Percentiles rank a stretch among this genome's conserved stretches.
phyloP scores from a whole-genome alignment of 2,113 vertebrate genomes.

The Dipodomys merriami region DNA sequence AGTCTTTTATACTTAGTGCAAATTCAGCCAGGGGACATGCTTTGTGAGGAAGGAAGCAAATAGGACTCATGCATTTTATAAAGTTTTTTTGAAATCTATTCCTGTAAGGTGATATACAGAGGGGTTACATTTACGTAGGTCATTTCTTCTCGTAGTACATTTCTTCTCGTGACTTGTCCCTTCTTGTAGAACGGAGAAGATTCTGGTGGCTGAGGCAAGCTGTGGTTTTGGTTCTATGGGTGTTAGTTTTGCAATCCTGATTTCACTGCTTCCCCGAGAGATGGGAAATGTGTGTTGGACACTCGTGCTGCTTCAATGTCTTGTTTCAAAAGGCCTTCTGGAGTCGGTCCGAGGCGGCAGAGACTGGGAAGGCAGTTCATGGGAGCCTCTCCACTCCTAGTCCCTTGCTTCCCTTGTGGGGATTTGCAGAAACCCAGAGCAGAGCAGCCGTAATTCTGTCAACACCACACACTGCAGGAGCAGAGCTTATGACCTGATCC shows the following conservation, averaged over 20 bases:
- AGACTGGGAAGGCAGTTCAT: constrained; percentile 4
- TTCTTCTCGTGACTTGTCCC: background rate
- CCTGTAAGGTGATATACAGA: too few species aligned
- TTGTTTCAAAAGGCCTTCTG: constrained; percentile 30
- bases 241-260: constrained; percentile 60
- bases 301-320: constrained; percentile 53
- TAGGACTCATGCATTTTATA: background rate
- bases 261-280: constrained; percentile 49
- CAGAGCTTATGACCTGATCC: constrained; percentile 59
- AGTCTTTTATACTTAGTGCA: constrained; percentile 37
- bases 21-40: background rate
- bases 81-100: too few species aligned
- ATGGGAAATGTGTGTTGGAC: constrained; percentile 66
- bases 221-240: background rate
- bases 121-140: too few species aligned
- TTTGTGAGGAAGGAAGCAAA: background rate
- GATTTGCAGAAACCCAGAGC: constrained; percentile 63
- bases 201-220: background rate
- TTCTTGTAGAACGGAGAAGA: constrained; percentile 6
- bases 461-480: constrained; percentile 58
- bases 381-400: constrained; percentile 7
- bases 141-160: too few species aligned
- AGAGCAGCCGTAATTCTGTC: constrained; percentile 76
- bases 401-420: constrained; percentile 17
- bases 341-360: background rate